A percentile compares a stretch with the other conserved stretches of the same genome.
phyloP scores from a whole-genome alignment of 1,140 invertebrate species.

The Drosophila nigromelanica region DNA sequence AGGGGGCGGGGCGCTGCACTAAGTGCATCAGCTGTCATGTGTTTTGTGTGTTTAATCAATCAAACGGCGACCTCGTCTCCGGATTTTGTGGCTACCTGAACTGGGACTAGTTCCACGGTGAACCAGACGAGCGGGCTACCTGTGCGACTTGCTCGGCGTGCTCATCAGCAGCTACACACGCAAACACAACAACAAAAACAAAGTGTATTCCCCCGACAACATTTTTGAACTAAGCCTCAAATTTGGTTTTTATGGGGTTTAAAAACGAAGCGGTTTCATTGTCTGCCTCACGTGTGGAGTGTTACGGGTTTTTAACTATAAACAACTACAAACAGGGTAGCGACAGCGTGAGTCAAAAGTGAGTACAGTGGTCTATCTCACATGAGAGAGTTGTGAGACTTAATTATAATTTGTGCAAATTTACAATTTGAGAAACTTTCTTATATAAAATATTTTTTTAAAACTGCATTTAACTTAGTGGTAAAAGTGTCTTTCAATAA shows the following conservation, averaged over 20 bases:
- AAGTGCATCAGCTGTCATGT: conserved; percentile 49
- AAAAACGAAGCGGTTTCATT: conserved; percentile 17
- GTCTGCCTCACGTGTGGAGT: conserved; percentile 47
- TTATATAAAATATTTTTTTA: no score
- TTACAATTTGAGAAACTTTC: no score
- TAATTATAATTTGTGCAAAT: no score
- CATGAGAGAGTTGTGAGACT: no score
- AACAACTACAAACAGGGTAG: conserved; percentile 2
- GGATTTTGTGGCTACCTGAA: conserved; percentile 31
- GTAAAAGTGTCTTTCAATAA: no score
- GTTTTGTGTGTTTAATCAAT: conserved; percentile 66
- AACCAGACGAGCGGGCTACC: conserved; percentile 48
- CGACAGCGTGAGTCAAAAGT: no score
- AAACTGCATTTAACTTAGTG: no score
- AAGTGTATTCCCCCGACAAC: conserved; percentile 11
- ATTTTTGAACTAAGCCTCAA: conserved; percentile 10
- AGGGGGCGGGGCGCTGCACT: background rate
- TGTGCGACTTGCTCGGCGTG: conserved; percentile 52
- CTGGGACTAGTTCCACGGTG: conserved; percentile 20
- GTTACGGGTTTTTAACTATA: conserved; percentile 31
- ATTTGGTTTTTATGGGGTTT: no score
- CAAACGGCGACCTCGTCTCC: conserved; percentile 46
- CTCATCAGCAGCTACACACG: conserved; percentile 27
- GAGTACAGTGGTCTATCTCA: no score
- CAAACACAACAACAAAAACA: conserved; percentile 9